Conservation (phyloP, 2,113 vertebrate species). For the Prinia subflava region DNA sequence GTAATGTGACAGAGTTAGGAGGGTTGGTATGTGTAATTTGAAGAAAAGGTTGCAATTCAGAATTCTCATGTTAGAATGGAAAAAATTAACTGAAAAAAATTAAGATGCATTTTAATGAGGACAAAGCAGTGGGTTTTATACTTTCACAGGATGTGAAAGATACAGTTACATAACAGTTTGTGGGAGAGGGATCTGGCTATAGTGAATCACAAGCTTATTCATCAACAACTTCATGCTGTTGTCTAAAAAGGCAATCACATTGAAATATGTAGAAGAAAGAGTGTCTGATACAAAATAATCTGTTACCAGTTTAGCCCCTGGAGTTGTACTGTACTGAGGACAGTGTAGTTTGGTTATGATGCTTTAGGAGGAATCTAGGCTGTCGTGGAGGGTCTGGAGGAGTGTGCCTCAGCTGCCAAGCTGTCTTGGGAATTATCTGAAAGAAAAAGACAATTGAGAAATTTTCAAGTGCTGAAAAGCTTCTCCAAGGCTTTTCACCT, state of each 20-base stretch:
- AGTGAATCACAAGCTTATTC: conserved; percentile 60
- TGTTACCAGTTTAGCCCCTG: background rate
- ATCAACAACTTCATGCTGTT: conserved; percentile 21
- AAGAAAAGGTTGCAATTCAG: background rate
- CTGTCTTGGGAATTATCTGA: background rate
- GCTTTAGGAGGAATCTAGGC: background rate
- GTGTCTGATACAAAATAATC: background rate
- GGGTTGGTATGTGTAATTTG: background rate
- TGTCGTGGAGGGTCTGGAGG: background rate
- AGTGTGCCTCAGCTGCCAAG: background rate
- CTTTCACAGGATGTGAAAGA: conserved; percentile 27
- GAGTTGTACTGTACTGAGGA: background rate
- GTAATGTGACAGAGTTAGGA: background rate
- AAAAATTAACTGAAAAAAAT: background rate
- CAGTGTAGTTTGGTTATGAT: background rate
- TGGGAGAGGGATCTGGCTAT: conserved; percentile 32
- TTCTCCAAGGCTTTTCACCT: background rate
- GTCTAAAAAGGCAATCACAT: conserved; percentile 20
- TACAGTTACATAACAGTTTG: conserved; percentile 45
- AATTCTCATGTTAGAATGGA: background rate
- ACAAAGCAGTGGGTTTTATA: background rate
- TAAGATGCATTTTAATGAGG: background rate
- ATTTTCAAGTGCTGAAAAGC: background rate
- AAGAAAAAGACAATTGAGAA: background rate
- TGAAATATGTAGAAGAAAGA: background rate